Conservation (phyloP, 2,113 vertebrate genomes). For the Dendrocopos noguchii region DNA sequence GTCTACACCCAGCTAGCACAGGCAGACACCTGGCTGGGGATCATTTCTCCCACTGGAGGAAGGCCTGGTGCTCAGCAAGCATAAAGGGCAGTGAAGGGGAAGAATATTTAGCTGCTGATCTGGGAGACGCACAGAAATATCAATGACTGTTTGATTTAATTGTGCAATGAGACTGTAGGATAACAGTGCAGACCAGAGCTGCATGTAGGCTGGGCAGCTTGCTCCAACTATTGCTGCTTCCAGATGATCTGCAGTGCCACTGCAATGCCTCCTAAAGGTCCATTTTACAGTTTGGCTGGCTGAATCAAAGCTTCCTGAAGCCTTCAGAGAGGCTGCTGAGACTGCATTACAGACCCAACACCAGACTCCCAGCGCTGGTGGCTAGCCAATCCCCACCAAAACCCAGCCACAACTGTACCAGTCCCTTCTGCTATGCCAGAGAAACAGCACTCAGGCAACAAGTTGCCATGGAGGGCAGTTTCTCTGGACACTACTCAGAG, state of each 20-base stretch:
- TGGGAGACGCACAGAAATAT: conserved; percentile 26
- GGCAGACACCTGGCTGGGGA: background rate
- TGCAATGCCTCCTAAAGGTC: background rate
- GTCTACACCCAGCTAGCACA: background rate
- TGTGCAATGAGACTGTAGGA: background rate
- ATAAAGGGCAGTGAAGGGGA: background rate
- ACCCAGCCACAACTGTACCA: background rate
- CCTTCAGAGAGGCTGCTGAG: background rate
- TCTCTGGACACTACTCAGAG: background rate
- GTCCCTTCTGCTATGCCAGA: background rate
- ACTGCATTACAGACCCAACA: background rate
- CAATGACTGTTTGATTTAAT: conserved; percentile 45
- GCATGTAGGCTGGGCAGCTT: background rate
- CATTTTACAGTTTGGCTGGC: accelerated
- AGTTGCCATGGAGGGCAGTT: background rate
- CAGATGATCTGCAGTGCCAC: accelerated
- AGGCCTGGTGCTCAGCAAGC: background rate
- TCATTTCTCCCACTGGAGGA: background rate
- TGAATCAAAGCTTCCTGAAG: background rate
- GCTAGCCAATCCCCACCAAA: background rate
- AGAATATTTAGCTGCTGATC: conserved; percentile 31
- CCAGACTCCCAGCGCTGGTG: background rate
- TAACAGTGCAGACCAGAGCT: background rate
- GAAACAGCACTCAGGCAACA: background rate
- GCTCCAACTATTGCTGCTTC: background rate